Conservation (phyloP, 2,888 invertebrate species). For the Cephus rjabovi region DNA sequence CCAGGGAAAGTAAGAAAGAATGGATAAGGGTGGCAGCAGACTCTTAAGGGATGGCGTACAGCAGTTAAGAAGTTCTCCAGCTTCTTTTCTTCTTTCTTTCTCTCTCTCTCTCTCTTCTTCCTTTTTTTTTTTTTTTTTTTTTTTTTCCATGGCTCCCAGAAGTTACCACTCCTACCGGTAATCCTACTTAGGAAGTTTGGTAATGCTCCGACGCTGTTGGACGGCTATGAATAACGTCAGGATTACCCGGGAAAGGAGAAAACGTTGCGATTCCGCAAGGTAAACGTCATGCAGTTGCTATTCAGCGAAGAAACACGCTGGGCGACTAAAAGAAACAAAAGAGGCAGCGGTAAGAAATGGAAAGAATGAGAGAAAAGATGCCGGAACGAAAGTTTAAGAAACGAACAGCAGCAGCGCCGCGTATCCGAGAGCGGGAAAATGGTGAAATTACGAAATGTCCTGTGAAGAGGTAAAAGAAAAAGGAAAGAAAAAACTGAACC, state of each 20-base stretch:
- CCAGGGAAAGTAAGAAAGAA: conserved; percentile 20
- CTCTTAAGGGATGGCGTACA: conserved; percentile 2
- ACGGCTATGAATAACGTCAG: conserved; percentile 53
- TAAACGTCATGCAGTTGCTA: not conserved
- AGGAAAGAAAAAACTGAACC: not conserved
- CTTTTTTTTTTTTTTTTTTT: conserved; percentile 19
- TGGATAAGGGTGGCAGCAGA: conserved; percentile 11
- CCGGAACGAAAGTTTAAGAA: not conserved
- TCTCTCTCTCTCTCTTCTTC: not conserved
- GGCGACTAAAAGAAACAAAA: not conserved
- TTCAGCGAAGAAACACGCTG: not conserved
- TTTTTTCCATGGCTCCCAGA: conserved; percentile 24
- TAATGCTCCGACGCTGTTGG: conserved; percentile 34
- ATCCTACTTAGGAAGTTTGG: conserved; percentile 54
- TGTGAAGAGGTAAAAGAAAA: not conserved
- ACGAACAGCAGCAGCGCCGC: not conserved
- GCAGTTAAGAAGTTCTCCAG: conserved; percentile 28
- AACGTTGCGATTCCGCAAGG: not conserved
- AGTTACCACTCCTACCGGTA: conserved; percentile 42
- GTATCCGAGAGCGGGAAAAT: not conserved
- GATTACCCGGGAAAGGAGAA: conserved; percentile 36
- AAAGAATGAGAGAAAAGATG: not conserved
- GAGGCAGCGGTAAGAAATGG: not conserved
- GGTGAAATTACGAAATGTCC: not conserved
- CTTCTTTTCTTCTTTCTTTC: not conserved